Evolutionary conservation across 64 coral and sea anemone species (phyloP).

Genomic region (Montipora sp.): DNA sequence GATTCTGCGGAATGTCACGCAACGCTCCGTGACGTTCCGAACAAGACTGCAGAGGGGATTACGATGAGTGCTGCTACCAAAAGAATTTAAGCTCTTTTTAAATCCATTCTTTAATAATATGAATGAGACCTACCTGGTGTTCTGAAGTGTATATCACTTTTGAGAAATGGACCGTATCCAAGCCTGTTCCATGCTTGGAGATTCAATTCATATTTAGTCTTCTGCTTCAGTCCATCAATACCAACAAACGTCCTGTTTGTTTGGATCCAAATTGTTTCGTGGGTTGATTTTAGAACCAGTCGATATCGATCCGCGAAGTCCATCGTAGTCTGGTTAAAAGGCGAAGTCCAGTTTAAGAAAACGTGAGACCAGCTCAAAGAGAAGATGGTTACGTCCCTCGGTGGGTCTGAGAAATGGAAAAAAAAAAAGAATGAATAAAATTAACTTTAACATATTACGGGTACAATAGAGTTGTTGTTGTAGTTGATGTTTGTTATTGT

Average conservation of each 20-base stretch:
- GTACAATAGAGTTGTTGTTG: too few species aligned
- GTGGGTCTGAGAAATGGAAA: neutral
- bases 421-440: neutral
- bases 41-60: too few species aligned
- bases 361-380: conserved; percentile 14
- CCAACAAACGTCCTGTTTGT: conserved; percentile 49
- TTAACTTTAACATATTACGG: too few species aligned
- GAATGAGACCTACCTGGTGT: neutral
- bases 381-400: conserved; percentile 8
- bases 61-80: too few species aligned
- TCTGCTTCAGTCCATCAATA: conserved; percentile 46
- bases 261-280: neutral
- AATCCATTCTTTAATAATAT: neutral
- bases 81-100: too few species aligned
- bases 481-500: too few species aligned
- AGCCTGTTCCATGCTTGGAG: conserved; percentile 17
- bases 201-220: conserved; percentile 35
- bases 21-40: too few species aligned
- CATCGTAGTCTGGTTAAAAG: conserved; percentile 25
- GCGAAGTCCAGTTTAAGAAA: conserved; percentile 48
- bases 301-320: conserved; percentile 53
- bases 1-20: too few species aligned
- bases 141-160: conserved; percentile 23
- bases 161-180: conserved; percentile 43
- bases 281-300: neutral